Conservation (phyloP, 1,140 invertebrate species). For the Lordiphosa mommai region DNA sequence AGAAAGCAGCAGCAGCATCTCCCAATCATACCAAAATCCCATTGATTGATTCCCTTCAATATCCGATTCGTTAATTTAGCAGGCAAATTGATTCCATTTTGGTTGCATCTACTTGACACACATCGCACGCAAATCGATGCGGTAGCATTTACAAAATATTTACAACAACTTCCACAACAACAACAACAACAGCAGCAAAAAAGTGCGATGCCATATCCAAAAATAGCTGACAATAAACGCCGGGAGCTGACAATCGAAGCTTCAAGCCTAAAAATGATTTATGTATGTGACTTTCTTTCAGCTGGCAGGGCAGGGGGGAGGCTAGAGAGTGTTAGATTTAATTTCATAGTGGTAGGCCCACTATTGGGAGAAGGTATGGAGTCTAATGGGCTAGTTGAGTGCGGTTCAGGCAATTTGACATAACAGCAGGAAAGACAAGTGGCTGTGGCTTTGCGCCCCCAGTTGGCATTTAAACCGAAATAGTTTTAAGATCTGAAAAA, state of each 20-base stretch:
- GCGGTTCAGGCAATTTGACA: too few relatives aligned
- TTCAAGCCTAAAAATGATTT: constrained; percentile 54
- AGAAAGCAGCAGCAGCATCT: constrained; percentile 50
- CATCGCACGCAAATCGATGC: constrained; percentile 76
- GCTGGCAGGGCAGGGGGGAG: background rate
- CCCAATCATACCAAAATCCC: background rate
- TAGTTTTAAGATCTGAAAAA: too few relatives aligned
- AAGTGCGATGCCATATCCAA: constrained; percentile 47
- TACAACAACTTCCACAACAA: constrained; percentile 10
- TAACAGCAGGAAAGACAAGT: too few relatives aligned
- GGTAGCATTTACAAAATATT: constrained; percentile 65
- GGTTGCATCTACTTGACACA: constrained; percentile 77
- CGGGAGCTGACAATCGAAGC: constrained; percentile 3
- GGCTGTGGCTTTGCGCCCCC: too few relatives aligned
- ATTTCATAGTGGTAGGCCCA: constrained; percentile 26
- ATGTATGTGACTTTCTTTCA: constrained; percentile 69
- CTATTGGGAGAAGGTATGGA: background rate
- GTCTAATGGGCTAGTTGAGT: too few relatives aligned
- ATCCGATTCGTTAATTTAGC: constrained; percentile 68
- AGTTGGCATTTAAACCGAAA: too few relatives aligned
- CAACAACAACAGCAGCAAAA: constrained; percentile 12
- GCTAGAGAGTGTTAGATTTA: background rate
- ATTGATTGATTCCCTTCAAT: constrained; percentile 15
- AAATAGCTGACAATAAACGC: constrained; percentile 40
- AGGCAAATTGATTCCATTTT: constrained; percentile 61